Conservation (phyloP, 1,140 invertebrate genomes). For the Grapholita molesta region DNA sequence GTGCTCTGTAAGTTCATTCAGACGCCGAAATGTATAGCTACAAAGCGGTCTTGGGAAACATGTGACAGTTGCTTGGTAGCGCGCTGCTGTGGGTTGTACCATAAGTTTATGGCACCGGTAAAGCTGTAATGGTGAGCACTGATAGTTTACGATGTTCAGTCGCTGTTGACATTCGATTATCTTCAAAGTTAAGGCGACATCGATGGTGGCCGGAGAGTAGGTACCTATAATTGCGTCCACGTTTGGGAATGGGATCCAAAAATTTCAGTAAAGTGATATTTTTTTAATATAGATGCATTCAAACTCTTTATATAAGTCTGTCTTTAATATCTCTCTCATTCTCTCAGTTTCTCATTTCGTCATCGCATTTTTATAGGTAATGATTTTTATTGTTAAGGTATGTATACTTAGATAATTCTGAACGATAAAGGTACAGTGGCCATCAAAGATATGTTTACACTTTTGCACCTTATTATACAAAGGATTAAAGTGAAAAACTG, state of each 20-base stretch:
- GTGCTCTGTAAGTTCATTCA: background rate
- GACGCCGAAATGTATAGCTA: background rate
- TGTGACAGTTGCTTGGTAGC: background rate
- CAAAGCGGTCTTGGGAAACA: background rate
- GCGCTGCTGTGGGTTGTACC: background rate
- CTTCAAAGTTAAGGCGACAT: background rate
- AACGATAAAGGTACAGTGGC: too few species aligned
- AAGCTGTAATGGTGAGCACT: background rate
- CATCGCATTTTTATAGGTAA: too few species aligned
- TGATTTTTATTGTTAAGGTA: too few species aligned
- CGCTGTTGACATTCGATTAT: constrained; percentile 9
- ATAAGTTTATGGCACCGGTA: background rate
- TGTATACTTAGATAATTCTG: too few species aligned
- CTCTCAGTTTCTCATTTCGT: too few species aligned
- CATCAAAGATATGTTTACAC: too few species aligned
- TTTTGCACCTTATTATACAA: too few species aligned
- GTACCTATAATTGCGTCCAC: too few species aligned
- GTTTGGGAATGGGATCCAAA: background rate
- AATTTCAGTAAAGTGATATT: background rate
- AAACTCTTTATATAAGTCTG: too few species aligned
- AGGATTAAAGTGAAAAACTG: too few species aligned
- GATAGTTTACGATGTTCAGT: constrained; percentile 1
- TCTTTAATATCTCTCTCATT: too few species aligned
- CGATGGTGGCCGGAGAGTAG: background rate
- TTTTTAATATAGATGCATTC: too few species aligned